Percentiles rank a stretch among this genome's conserved stretches.
phyloP scores from a whole-genome alignment of 2,113 vertebrate genomes.

The Echinops telfairi region DNA sequence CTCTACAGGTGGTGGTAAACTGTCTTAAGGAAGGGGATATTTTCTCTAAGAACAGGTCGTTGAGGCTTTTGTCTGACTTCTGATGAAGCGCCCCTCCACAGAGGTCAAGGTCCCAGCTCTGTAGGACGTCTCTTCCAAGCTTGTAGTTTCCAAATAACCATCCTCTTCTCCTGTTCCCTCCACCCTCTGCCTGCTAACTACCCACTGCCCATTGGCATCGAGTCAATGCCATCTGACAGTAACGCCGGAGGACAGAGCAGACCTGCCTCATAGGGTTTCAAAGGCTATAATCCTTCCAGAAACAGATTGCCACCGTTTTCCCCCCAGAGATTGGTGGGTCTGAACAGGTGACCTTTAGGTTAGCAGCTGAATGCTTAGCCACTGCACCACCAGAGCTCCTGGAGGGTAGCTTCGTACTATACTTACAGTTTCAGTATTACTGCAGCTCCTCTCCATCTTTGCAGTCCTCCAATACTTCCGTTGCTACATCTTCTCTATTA shows the following conservation, averaged over 20 bases:
- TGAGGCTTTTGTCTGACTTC: background rate
- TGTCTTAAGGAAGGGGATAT: background rate
- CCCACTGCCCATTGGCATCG: background rate
- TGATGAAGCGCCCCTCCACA: background rate
- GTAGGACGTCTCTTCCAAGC: background rate
- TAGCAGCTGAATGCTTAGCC: background rate
- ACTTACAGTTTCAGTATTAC: background rate
- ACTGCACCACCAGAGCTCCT: background rate
- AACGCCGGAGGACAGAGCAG: background rate
- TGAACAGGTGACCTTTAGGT: background rate
- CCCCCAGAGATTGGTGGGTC: background rate
- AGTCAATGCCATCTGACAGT: background rate
- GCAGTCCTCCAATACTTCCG: too few species aligned
- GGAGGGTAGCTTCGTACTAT: background rate
- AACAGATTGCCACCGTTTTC: background rate
- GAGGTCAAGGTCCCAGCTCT: background rate
- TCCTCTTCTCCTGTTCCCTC: background rate
- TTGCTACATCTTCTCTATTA: conserved; percentile 9
- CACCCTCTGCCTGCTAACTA: background rate
- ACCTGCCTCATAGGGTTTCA: background rate
- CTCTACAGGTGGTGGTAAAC: background rate
- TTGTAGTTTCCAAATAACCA: background rate
- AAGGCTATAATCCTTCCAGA: background rate
- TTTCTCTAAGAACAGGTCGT: conserved; percentile 1
- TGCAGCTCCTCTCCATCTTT: background rate